A percentile compares a stretch with the other conserved stretches of the same genome.
Evolutionary conservation across 2,797 vertebrate genomes (phyloP).

Genomic region (Nannoperca australis): DNA sequence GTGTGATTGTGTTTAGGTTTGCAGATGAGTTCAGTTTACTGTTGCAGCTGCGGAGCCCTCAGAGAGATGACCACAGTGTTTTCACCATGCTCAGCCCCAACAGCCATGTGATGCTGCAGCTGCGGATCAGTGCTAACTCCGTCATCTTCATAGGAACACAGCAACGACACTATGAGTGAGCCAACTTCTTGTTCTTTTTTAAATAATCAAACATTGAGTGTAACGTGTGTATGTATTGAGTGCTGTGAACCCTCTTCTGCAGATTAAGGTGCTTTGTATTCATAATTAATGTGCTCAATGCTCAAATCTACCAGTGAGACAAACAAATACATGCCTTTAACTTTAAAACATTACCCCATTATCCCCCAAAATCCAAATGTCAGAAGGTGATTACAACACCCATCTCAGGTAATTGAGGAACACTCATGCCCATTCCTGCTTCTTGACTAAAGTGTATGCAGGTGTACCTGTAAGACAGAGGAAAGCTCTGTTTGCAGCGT

Average conservation of each 20-base stretch:
- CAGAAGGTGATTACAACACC: conserved; percentile 33
- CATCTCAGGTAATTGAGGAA: conserved; percentile 24
- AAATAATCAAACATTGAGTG: background rate
- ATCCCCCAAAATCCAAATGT: conserved; percentile 22
- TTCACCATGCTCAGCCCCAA: conserved; percentile 87
- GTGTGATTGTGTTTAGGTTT: conserved; percentile 80
- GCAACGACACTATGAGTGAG: conserved; percentile 92
- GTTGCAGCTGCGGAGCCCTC: conserved; percentile 85
- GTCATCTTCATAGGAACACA: conserved; percentile 88
- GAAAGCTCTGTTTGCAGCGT: conserved; percentile 25
- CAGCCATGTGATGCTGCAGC: conserved; percentile 87
- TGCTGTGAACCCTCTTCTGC: background rate
- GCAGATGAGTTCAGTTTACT: conserved; percentile 89
- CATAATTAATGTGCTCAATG: background rate
- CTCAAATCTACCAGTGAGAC: background rate
- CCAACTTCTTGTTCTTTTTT: background rate
- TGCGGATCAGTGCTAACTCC: conserved; percentile 82
- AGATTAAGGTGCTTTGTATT: conserved; percentile 5
- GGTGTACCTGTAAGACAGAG: conserved; percentile 6
- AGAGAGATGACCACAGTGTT: conserved; percentile 86
- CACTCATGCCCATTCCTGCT: conserved; percentile 26
- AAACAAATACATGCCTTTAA: conserved; percentile 6
- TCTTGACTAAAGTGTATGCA: conserved; percentile 7
- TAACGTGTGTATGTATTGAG: too few species aligned
- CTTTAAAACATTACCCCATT: conserved; percentile 16